Percentiles rank a stretch among this genome's conserved stretches.
phyloP scores from a whole-genome alignment of 2,888 invertebrate species.

The Odontocolon sp. region DNA sequence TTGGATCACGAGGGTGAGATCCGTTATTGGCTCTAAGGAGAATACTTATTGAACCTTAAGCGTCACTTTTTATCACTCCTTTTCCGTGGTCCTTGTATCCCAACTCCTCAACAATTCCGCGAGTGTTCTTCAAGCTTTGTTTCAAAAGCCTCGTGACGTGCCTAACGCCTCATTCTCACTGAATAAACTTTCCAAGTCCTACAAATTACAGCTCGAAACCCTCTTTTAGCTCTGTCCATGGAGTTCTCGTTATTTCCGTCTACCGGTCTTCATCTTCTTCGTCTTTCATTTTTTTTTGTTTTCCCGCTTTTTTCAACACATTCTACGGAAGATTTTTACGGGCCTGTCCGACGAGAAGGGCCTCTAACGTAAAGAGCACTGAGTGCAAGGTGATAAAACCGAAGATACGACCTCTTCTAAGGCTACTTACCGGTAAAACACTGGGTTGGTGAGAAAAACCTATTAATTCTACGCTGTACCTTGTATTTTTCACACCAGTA shows the following conservation, averaged over 20 bases:
- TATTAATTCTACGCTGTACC: constrained; percentile 18
- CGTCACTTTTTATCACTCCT: constrained; percentile 63
- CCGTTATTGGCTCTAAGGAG: constrained; percentile 78
- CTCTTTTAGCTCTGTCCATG: background rate
- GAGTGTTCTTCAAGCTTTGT: constrained; percentile 31
- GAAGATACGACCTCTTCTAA: constrained; percentile 43
- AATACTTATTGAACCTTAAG: constrained; percentile 80
- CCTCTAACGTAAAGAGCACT: constrained; percentile 37
- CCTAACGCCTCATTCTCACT: background rate
- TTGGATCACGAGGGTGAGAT: constrained; percentile 65
- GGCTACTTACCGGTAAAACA: constrained; percentile 43
- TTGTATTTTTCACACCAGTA: background rate
- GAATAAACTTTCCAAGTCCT: constrained; percentile 40
- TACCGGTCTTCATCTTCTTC: constrained; percentile 62
- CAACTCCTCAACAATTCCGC: constrained; percentile 35
- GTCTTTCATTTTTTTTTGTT: constrained; percentile 75
- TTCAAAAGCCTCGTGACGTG: background rate
- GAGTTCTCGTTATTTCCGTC: constrained; percentile 14
- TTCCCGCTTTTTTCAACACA: constrained; percentile 39
- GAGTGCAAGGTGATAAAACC: constrained; percentile 53
- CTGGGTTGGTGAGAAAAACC: constrained; percentile 10
- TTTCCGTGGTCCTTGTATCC: constrained; percentile 6
- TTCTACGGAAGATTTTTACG: constrained; percentile 53
- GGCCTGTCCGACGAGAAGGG: constrained; percentile 17
- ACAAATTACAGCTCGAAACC: constrained; percentile 39